Evolutionary conservation across 2,797 vertebrate species (phyloP), one percentile per base, ranked within the genome.

Genomic region (Jordanella pulchra): DNA sequence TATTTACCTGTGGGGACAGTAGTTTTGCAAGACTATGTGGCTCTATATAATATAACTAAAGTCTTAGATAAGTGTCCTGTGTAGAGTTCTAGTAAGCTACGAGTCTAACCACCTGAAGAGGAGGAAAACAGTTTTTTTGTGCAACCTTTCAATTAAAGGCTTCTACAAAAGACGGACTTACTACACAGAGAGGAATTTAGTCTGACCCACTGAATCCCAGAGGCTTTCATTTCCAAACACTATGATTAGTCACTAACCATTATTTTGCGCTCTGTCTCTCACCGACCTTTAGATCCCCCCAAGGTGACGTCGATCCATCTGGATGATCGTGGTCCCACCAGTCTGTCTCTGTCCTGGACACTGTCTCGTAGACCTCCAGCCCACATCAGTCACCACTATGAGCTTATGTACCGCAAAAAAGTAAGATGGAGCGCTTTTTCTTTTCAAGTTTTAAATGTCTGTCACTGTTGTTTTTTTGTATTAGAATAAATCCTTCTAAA

Each of bases 371-470:
- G 95, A 6, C 94, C 96, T 84, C 94, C 95, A 74, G 95, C 93
- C 78, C 94, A 96, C 0, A 94, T 96, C 86, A 95, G 87, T 92
- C 96, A 96, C 67, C 96, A 95, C 78, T 99, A 98, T 0, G 97
- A 99, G 89, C 95, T 99, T 83, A 99, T 97, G 94, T 99, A 98
- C 94, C 97, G 95, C 87, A 96, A 95, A 90, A 99, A 98, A 95
- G 97, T 90, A 82, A 76, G 78, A 81, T 55, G 0, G 54, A 67
- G 44, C 14, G 50, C 66, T 84, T 72, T 67, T 64, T 39, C 3
- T 21, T 39, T 53, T 12, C 58, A 65, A 75, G 51, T 25, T 21
- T 42, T 7, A 25, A 63, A 42, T 42, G 11, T 6, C 28, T 48
- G 0, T 2, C 4, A 42, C 3, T 5, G 4, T 23, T 39, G 4